Evolutionary conservation across 2,113 vertebrate genomes (phyloP).

Genomic region (Scomber colias): DNA sequence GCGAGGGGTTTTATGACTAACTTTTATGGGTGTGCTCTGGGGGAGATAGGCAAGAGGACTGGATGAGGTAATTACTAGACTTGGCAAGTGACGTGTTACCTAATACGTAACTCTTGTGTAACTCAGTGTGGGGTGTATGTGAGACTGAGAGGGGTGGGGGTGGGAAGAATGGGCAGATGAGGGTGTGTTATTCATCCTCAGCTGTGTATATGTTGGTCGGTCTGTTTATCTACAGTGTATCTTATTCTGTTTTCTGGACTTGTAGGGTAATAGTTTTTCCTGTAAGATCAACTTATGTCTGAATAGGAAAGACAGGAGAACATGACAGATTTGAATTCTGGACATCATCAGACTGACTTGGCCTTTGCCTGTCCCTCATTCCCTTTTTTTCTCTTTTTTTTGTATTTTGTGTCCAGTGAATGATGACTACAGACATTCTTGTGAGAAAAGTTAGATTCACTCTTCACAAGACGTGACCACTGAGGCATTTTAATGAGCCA

Average conservation of each 20-base stretch:
- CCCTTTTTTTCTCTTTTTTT: neutral
- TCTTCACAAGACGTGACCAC: slow-evolving; percentile 28
- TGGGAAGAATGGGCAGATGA: neutral
- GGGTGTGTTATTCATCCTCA: neutral
- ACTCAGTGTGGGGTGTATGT: slow-evolving; percentile 7
- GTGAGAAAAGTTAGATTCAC: slow-evolving; percentile 41
- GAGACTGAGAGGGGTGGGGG: neutral
- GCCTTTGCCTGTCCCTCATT: too few relatives aligned
- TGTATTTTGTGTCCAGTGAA: neutral
- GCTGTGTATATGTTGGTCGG: neutral
- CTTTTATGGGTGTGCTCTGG: slow-evolving; percentile 50
- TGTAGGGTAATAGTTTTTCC: too few relatives aligned
- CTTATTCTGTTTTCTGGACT: neutral
- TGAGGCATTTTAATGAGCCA: slow-evolving; percentile 63
- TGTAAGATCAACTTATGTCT: too few relatives aligned
- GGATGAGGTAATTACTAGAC: slow-evolving; percentile 64
- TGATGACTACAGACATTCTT: slow-evolving; percentile 42
- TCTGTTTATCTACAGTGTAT: neutral
- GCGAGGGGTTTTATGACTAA: slow-evolving; percentile 46
- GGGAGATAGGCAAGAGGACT: slow-evolving; percentile 33
- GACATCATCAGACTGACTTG: slow-evolving; percentile 5
- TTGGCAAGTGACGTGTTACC: slow-evolving; percentile 38
- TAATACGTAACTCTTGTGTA: slow-evolving; percentile 43
- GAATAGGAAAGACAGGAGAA: neutral
- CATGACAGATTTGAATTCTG: neutral